Evolutionary conservation across 2,797 vertebrate genomes (phyloP).

Genomic region (Halcyon chelicuti): DNA sequence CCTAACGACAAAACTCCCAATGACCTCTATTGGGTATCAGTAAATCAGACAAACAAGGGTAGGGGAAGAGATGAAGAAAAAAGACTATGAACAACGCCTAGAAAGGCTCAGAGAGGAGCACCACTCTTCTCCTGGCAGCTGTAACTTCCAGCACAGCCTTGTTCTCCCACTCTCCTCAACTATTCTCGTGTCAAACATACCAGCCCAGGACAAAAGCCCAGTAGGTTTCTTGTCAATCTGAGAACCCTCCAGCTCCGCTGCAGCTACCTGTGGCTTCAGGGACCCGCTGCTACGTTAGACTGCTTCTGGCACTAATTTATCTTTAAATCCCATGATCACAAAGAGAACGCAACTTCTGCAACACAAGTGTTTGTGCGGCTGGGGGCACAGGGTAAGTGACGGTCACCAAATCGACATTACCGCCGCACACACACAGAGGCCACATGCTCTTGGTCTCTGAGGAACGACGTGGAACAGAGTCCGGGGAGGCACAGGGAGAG

Average conservation of each 20-base stretch:
- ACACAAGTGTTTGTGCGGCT: accelerated
- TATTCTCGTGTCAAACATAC: accelerated
- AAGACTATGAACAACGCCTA: neutral
- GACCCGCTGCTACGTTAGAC: accelerated
- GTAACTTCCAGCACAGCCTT: neutral
- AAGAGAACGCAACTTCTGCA: neutral
- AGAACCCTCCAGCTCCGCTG: neutral
- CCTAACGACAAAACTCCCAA: neutral
- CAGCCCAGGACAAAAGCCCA: neutral
- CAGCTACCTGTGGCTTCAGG: accelerated
- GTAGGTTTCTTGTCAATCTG: neutral
- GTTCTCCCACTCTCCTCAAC: neutral
- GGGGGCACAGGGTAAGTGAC: accelerated
- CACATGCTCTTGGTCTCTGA: accelerated
- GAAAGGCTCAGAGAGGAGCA: neutral
- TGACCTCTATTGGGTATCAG: neutral
- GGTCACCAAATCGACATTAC: accelerated
- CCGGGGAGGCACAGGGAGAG: neutral
- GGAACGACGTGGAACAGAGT: accelerated
- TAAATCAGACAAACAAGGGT: neutral
- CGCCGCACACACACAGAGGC: neutral
- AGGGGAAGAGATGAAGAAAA: neutral
- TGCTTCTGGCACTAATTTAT: too few relatives aligned
- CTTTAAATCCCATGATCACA: accelerated
- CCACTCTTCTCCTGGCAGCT: neutral